A percentile compares a stretch with the other conserved stretches of the same genome.
Conservation (phyloP, 2,888 invertebrate species). For the Chouioia cunea region DNA sequence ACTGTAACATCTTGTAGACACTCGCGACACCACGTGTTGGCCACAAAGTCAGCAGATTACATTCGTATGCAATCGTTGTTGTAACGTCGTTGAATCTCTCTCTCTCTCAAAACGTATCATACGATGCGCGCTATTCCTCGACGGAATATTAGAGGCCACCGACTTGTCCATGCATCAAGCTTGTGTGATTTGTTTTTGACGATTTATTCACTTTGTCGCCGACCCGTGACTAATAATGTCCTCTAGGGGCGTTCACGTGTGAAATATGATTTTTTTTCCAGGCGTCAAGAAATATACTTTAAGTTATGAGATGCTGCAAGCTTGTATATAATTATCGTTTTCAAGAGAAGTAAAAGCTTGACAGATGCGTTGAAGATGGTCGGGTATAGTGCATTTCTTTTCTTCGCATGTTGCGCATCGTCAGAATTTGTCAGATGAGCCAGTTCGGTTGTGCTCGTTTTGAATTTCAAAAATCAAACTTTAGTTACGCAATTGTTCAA, state of each 20-base stretch:
- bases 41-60: slow-evolving; percentile 33
- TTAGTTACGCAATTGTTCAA: too few species aligned
- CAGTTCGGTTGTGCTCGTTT: too few species aligned
- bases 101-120: slow-evolving; percentile 1
- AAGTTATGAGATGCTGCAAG: too few species aligned
- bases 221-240: slow-evolving; percentile 29
- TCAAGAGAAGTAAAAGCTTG: too few species aligned
- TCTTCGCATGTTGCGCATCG: too few species aligned
- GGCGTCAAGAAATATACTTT: background rate
- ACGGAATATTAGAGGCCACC: slow-evolving; percentile 29
- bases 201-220: slow-evolving; percentile 30
- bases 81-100: slow-evolving; percentile 21
- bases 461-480: too few species aligned
- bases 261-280: slow-evolving; percentile 19
- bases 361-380: too few species aligned
- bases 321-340: too few species aligned
- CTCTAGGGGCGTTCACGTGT: background rate
- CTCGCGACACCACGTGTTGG: slow-evolving; percentile 37
- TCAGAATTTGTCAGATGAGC: too few species aligned
- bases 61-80: slow-evolving; percentile 33
- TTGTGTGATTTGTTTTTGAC: background rate
- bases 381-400: too few species aligned
- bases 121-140: slow-evolving; percentile 27
- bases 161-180: background rate
- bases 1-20: slow-evolving; percentile 38